These are phyloP conservation scores for Pangasius krempfi DNA, from an alignment of 2,797 vertebrate genomes.

Conservation along the genomic window DNA sequence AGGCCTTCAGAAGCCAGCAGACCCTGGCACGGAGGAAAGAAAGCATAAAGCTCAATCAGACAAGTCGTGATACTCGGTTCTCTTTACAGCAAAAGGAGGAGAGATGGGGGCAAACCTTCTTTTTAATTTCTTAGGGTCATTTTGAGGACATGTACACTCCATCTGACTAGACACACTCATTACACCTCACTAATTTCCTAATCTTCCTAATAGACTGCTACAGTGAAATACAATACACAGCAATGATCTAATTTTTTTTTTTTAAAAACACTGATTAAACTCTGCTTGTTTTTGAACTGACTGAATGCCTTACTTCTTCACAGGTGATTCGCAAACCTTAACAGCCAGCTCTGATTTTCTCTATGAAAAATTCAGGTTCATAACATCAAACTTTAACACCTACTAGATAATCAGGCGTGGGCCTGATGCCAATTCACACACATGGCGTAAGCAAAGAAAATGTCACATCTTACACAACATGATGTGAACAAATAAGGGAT, in stretches of 20 bases:
- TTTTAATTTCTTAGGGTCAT: not conserved
- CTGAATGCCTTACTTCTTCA: slow-evolving; percentile 13
- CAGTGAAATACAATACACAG: not conserved
- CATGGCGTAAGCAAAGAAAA: not conserved
- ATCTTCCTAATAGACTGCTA: not conserved
- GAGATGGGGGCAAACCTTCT: not conserved
- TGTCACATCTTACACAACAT: not conserved
- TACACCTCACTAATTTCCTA: not conserved
- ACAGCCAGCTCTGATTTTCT: not conserved
- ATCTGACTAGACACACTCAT: not conserved
- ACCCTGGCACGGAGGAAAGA: slow-evolving; percentile 10
- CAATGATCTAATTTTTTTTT: not conserved
- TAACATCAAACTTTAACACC: slow-evolving; percentile 12
- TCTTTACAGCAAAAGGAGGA: not conserved
- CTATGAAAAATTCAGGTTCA: slow-evolving; percentile 4
- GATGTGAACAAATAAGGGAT: not conserved
- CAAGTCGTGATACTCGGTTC: not conserved
- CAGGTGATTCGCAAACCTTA: not conserved
- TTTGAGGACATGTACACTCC: not conserved
- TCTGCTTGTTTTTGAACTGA: not conserved
- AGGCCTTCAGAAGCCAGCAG: slow-evolving; percentile 41
- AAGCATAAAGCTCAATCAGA: slow-evolving; percentile 17
- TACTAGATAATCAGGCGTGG: not conserved
- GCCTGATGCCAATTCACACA: slow-evolving; percentile 3
- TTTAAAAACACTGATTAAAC: not conserved